These are phyloP conservation scores for Operophtera brumata DNA, from an alignment of 2,888 invertebrate species.

Conservation along the genomic window DNA sequence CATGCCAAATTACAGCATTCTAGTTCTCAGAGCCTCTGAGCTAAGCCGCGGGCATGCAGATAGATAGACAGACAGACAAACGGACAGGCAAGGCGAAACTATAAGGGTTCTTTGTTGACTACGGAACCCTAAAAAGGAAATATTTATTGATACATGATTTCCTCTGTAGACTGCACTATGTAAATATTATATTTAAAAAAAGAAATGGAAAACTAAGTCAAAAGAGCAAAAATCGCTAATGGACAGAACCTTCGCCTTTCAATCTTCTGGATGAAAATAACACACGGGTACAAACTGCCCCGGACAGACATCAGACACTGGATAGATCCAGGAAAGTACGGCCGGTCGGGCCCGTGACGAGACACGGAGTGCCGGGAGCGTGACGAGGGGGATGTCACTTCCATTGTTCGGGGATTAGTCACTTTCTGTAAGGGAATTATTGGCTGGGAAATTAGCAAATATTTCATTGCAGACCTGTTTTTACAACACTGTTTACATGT, in stretches of 20 bases:
- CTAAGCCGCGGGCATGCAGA: too few species aligned
- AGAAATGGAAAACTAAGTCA: too few species aligned
- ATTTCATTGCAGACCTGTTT: background rate
- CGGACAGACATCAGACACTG: slow-evolving; percentile 10
- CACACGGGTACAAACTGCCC: slow-evolving; percentile 8
- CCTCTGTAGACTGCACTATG: too few species aligned
- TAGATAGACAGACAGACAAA: too few species aligned
- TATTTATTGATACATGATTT: too few species aligned
- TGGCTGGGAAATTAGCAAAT: slow-evolving; percentile 2
- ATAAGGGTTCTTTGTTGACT: too few species aligned
- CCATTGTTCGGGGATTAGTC: slow-evolving; percentile 38
- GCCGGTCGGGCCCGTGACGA: slow-evolving; percentile 9
- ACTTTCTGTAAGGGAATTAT: slow-evolving; percentile 36
- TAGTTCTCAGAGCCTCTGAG: too few species aligned
- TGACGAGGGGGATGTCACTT: slow-evolving; percentile 55
- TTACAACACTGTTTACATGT: background rate
- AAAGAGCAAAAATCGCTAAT: background rate
- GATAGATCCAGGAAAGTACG: slow-evolving; percentile 5
- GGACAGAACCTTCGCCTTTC: background rate
- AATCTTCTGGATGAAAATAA: background rate
- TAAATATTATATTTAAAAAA: too few species aligned
- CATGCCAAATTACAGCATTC: too few species aligned
- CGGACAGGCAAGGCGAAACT: too few species aligned
- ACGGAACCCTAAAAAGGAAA: too few species aligned
- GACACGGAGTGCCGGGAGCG: slow-evolving; percentile 24